Evolutionary conservation across 2,888 invertebrate genomes (phyloP).

Genomic region (Ochlodes sylvanus): DNA sequence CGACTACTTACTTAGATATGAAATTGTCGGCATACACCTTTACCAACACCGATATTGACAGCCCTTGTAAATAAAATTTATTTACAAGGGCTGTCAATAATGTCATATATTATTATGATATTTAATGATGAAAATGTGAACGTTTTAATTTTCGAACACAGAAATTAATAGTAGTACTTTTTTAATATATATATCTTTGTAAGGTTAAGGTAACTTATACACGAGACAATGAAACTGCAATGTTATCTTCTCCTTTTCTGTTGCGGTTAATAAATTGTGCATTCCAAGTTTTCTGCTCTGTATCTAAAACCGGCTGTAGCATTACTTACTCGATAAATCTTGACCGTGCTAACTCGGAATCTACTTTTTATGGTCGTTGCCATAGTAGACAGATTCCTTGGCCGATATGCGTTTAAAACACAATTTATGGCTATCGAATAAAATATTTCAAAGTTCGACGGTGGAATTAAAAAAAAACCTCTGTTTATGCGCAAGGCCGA

Average conservation of each 20-base stretch:
- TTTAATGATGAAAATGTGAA: background rate
- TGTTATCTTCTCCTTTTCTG: conserved; percentile 54
- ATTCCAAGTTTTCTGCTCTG: conserved; percentile 58
- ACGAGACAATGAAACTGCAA: conserved; percentile 47
- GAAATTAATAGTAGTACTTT: conserved; percentile 8
- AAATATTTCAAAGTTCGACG: conserved; percentile 62
- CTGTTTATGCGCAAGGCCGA: conserved; percentile 39
- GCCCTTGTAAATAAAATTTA: background rate
- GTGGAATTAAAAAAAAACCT: conserved; percentile 48
- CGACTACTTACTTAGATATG: conserved; percentile 29
- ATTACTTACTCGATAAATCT: conserved; percentile 66
- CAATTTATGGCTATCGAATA: conserved; percentile 63
- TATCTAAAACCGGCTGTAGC: conserved; percentile 62
- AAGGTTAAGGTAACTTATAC: conserved; percentile 19
- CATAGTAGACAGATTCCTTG: conserved; percentile 70
- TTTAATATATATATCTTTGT: conserved; percentile 17
- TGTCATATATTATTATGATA: background rate
- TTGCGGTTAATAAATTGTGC: conserved; percentile 57
- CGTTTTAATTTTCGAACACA: background rate
- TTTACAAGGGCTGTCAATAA: no score
- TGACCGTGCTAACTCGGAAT: conserved; percentile 67
- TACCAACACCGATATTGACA: conserved; percentile 2
- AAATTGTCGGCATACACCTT: conserved; percentile 4
- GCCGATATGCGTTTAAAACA: conserved; percentile 67
- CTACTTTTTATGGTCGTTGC: conserved; percentile 71